Percentiles rank a stretch among this genome's conserved stretches.
Evolutionary conservation across 1,140 invertebrate genomes (phyloP).

Genomic region (Coptotermes formosanus): DNA sequence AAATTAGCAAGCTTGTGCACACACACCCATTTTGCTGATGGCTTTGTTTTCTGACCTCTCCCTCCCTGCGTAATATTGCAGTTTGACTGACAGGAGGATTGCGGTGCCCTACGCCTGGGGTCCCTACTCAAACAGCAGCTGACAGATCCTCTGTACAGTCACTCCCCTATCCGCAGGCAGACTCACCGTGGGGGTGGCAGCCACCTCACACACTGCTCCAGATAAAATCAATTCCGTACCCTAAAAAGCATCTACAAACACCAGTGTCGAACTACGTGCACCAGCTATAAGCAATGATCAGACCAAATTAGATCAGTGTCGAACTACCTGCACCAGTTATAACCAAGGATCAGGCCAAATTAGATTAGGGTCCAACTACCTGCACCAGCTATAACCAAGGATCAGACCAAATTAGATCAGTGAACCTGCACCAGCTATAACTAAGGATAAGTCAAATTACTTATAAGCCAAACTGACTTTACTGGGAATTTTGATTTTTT

Average conservation of each 20-base stretch:
- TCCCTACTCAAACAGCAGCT: background rate
- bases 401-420: background rate
- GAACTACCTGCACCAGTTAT: background rate
- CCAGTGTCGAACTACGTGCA: background rate
- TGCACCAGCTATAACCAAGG: too few relatives aligned
- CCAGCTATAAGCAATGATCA: too few relatives aligned
- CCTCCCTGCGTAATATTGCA: background rate
- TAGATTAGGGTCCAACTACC: background rate
- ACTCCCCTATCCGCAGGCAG: background rate
- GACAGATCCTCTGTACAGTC: background rate
- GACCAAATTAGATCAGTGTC: background rate
- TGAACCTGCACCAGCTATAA: too few relatives aligned
- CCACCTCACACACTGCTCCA: slow-evolving; percentile 5
- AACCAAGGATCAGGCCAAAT: background rate
- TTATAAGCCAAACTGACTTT: too few relatives aligned
- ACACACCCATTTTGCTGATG: background rate
- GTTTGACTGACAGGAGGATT: slow-evolving; percentile 1
- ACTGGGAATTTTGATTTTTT: too few relatives aligned
- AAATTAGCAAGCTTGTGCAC: slow-evolving; percentile 7
- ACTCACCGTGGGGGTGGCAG: background rate
- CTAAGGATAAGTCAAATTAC: background rate
- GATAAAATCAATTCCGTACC: background rate
- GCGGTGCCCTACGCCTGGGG: background rate
- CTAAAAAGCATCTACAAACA: background rate
- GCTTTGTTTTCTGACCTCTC: background rate